Evolutionary conservation across 1,140 invertebrate genomes (phyloP).

Genomic region (Drosophila prosaltans): DNA sequence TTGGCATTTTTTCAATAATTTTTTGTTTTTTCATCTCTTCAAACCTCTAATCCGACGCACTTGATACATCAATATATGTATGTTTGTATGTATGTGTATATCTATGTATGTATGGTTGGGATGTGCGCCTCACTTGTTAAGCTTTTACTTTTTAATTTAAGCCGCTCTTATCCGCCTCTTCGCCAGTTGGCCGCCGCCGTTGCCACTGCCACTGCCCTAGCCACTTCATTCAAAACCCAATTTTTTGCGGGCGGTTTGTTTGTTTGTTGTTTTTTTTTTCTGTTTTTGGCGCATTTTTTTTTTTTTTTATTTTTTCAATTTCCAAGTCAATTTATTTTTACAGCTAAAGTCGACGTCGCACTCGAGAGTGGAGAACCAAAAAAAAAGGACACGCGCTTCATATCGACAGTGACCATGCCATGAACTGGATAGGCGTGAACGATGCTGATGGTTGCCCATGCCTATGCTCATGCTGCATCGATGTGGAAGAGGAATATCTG

Average conservation of each 20-base stretch:
- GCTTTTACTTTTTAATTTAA: conserved; percentile 48
- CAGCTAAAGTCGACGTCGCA: conserved; percentile 56
- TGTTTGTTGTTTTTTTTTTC: conserved; percentile 33
- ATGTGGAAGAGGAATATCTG: conserved; percentile 7
- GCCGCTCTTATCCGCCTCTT: conserved; percentile 49
- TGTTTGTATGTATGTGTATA: not conserved
- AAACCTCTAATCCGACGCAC: conserved; percentile 1
- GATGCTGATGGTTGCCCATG: conserved; percentile 10
- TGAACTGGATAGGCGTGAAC: conserved; percentile 46
- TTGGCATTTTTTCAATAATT: not conserved
- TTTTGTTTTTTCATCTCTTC: not conserved
- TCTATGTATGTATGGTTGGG: not conserved
- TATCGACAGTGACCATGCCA: conserved; percentile 46
- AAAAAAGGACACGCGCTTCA: conserved; percentile 44
- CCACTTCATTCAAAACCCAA: conserved; percentile 48
- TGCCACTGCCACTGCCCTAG: not conserved
- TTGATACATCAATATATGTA: not conserved
- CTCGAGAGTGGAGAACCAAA: conserved; percentile 46
- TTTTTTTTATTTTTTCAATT: conserved; percentile 64
- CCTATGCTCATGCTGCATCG: not conserved
- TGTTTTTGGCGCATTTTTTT: conserved; percentile 45
- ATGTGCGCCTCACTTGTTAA: conserved; percentile 23
- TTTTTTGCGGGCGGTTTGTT: conserved; percentile 27
- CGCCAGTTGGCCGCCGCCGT: conserved; percentile 27
- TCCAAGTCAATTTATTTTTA: conserved; percentile 81